These are phyloP conservation scores for Orius insidiosus DNA, from an alignment of 1,140 invertebrate genomes.

Conservation along the genomic window DNA sequence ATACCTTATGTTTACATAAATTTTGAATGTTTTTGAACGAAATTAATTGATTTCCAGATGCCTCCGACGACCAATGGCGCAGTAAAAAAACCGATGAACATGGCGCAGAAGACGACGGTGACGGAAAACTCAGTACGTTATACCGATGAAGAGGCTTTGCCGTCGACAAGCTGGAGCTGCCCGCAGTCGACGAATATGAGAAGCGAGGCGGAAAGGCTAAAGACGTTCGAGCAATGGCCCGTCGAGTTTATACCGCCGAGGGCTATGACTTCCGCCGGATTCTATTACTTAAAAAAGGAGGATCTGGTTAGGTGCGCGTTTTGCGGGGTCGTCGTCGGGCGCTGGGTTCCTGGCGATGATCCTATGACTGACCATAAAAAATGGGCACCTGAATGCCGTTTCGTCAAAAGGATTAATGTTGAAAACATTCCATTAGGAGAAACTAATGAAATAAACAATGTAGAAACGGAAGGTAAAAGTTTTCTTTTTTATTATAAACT, in stretches of 20 bases:
- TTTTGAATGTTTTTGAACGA: too few species aligned
- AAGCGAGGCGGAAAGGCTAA: conserved; percentile 16
- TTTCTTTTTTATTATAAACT: background rate
- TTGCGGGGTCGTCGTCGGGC: conserved; percentile 63
- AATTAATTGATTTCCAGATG: too few species aligned
- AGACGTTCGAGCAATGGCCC: conserved; percentile 20
- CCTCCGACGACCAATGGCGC: too few species aligned
- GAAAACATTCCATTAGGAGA: conserved; percentile 16
- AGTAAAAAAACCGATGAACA: too few species aligned
- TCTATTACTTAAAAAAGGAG: conserved; percentile 56
- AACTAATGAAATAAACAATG: background rate
- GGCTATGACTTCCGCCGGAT: conserved; percentile 20
- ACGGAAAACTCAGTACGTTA: too few species aligned
- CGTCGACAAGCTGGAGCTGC: too few species aligned
- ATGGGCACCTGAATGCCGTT: conserved; percentile 35
- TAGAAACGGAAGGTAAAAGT: too few species aligned
- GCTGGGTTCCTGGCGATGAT: conserved; percentile 63
- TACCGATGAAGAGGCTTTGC: too few species aligned
- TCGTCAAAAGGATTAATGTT: conserved; percentile 15
- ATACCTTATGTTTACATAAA: too few species aligned
- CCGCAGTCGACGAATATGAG: too few species aligned
- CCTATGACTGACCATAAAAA: conserved; percentile 62
- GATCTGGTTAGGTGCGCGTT: conserved; percentile 68
- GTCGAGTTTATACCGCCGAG: conserved; percentile 18
- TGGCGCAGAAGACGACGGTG: too few species aligned